phyloP scores from a whole-genome alignment of 2,888 invertebrate genomes.

The Ormyrus rosae region DNA sequence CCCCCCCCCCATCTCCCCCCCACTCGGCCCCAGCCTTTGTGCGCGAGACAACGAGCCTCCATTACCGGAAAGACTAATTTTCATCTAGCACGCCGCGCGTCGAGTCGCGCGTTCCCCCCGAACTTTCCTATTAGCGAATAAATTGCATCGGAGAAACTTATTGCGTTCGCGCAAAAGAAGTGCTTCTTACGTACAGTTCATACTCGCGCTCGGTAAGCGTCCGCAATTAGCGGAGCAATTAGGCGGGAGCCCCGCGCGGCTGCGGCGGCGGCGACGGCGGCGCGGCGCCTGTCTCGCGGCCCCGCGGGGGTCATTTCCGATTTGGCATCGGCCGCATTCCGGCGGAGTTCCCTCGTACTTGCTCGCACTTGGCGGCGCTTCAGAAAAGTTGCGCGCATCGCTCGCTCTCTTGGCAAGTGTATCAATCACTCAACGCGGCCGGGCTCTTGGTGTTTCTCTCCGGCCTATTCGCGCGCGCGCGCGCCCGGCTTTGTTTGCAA shows the following conservation, averaged over 20 bases:
- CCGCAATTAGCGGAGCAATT: conserved; percentile 51
- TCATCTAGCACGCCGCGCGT: not conserved
- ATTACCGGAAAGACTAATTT: conserved; percentile 43
- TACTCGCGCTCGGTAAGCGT: conserved; percentile 26
- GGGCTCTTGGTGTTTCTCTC: not conserved
- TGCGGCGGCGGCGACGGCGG: conserved; percentile 47
- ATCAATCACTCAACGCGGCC: conserved; percentile 67
- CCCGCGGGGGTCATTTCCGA: conserved; percentile 67
- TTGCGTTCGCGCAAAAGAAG: too few species aligned
- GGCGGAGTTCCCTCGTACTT: conserved; percentile 28
- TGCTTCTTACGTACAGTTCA: too few species aligned
- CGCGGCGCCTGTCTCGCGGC: conserved; percentile 22
- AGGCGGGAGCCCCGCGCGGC: conserved; percentile 17
- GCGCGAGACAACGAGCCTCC: conserved; percentile 23
- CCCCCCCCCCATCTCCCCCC: not conserved
- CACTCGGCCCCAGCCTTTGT: not conserved
- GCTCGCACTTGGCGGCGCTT: conserved; percentile 66
- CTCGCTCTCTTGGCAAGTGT: conserved; percentile 64
- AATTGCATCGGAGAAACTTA: conserved; percentile 29
- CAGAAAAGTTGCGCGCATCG: conserved; percentile 69
- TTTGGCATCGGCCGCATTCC: conserved; percentile 62
- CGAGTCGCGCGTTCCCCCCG: not conserved
- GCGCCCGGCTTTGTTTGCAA: conserved; percentile 64
- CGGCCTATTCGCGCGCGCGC: not conserved
- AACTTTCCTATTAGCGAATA: conserved; percentile 14